These are phyloP conservation scores for Argentina silus DNA, from an alignment of 2,797 vertebrate species.

Conservation along the genomic window DNA sequence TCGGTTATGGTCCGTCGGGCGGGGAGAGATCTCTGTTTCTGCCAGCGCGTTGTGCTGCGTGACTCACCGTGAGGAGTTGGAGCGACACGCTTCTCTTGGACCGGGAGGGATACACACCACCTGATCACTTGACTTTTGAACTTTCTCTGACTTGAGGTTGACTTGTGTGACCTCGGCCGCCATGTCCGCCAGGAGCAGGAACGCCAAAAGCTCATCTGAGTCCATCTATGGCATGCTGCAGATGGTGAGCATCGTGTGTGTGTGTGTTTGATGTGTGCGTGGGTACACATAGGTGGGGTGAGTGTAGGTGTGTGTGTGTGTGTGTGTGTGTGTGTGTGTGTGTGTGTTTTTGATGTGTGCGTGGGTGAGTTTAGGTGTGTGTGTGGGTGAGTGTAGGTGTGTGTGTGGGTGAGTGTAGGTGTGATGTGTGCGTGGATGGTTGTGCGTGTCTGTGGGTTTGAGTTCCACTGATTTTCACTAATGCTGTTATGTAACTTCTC, in stretches of 20 bases:
- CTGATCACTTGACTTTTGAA: conserved; percentile 36
- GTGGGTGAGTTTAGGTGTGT: too few species aligned
- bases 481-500: too few species aligned
- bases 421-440: too few species aligned
- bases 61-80: neutral
- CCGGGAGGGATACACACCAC: neutral
- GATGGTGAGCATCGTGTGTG: conserved; percentile 70
- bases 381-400: too few species aligned
- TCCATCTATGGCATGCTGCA: conserved; percentile 79
- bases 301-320: too few species aligned
- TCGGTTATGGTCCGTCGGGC: neutral
- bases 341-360: neutral
- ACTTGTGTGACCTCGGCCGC: conserved; percentile 25
- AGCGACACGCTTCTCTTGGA: conserved; percentile 5
- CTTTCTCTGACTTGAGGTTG: conserved; percentile 30
- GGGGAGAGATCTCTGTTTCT: neutral
- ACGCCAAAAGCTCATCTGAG: conserved; percentile 70
- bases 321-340: conserved; percentile 16
- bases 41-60: neutral
- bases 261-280: conserved; percentile 28
- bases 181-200: conserved; percentile 82
- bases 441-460: neutral
- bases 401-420: too few species aligned
- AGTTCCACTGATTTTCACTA: too few species aligned
- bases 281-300: too few species aligned